Evolutionary conservation across 1,140 invertebrate species (phyloP).

Genomic region (Steinernema khuongi): DNA sequence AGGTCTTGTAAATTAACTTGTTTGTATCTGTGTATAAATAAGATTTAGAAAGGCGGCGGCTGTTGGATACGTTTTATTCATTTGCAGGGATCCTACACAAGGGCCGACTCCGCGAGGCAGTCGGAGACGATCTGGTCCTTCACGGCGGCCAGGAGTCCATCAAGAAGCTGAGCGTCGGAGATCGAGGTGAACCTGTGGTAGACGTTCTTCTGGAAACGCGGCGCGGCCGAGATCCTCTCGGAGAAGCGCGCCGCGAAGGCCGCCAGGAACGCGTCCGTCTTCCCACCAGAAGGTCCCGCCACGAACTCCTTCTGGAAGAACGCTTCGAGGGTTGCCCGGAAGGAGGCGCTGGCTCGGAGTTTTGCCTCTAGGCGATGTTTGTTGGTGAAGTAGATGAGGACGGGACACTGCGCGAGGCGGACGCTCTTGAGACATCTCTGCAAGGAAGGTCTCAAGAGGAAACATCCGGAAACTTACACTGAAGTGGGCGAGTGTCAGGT

Average conservation of each 20-base stretch:
- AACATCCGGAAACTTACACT: neutral
- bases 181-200: neutral
- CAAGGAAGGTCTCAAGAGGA: neutral
- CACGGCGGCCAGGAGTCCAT: neutral
- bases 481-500: neutral
- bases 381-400: slow-evolving; percentile 9
- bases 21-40: neutral
- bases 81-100: neutral
- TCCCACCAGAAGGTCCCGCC: neutral
- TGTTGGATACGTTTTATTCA: neutral
- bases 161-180: neutral
- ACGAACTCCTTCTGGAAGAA: neutral
- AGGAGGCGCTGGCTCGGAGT: neutral
- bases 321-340: neutral
- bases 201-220: neutral
- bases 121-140: neutral
- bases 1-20: neutral
- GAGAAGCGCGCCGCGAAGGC: neutral
- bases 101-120: neutral
- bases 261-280: neutral
- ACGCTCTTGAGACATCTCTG: neutral
- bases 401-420: neutral
- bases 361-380: neutral
- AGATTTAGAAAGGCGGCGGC: too few species aligned
- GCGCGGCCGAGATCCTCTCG: neutral